Evolutionary conservation across 2,113 vertebrate genomes (phyloP).

Genomic region (Apodemus sylvaticus): DNA sequence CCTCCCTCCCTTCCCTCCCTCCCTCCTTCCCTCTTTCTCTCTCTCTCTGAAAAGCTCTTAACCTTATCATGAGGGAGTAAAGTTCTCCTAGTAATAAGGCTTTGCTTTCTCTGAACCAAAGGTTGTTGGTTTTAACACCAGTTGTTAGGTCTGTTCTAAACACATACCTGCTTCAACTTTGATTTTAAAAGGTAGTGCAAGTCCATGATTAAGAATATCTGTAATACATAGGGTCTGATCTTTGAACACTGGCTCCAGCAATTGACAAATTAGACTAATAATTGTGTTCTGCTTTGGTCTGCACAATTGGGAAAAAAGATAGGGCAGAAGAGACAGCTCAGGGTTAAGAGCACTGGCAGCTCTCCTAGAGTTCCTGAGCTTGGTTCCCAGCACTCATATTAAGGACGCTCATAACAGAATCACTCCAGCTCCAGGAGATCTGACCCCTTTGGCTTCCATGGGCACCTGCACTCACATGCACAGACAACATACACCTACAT

Average conservation of each 20-base stretch:
- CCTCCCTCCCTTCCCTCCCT: no score
- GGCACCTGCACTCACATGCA: neutral
- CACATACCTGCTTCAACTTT: neutral
- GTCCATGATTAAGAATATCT: neutral
- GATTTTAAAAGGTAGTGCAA: neutral
- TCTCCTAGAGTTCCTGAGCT: neutral
- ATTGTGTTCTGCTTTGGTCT: neutral
- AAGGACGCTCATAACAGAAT: neutral
- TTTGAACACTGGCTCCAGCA: neutral
- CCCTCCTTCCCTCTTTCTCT: no score
- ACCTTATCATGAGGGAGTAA: neutral
- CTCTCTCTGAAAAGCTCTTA: neutral
- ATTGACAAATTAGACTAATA: neutral
- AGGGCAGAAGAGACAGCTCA: neutral
- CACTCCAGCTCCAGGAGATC: neutral
- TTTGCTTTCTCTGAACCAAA: slow-evolving; percentile 5
- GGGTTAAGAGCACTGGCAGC: neutral
- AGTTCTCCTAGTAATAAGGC: neutral
- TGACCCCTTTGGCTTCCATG: neutral
- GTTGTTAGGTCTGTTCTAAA: neutral
- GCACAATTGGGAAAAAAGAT: neutral
- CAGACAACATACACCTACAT: neutral
- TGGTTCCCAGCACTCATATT: neutral
- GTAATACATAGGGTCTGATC: neutral
- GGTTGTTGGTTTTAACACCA: neutral